Conservation (phyloP, 1,140 invertebrate species). For the Lysiphlebus fabarum region DNA sequence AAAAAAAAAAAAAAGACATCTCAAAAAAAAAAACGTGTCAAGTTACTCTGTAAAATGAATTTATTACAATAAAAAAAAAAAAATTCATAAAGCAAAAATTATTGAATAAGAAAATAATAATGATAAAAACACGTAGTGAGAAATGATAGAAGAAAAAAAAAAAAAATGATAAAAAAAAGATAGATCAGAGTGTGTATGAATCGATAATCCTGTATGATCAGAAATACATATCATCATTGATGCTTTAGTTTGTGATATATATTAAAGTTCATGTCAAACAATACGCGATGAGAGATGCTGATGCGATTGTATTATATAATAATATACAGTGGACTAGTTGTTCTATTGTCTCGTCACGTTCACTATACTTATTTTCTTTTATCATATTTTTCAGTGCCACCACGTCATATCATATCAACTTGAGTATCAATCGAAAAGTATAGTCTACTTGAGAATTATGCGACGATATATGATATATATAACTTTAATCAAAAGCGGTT, state of each 20-base stretch:
- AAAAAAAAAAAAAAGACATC: too few relatives aligned
- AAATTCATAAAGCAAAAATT: too few relatives aligned
- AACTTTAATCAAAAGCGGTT: too few relatives aligned
- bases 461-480: too few relatives aligned
- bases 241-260: constrained; percentile 40
- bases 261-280: constrained; percentile 52
- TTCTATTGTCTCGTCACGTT: constrained; percentile 58
- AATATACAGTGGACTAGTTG: constrained; percentile 42
- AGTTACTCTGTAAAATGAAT: too few relatives aligned
- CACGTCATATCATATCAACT: constrained; percentile 46
- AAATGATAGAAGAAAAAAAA: not conserved
- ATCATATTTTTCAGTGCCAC: constrained; percentile 51
- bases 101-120: too few relatives aligned
- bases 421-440: constrained; percentile 56
- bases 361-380: constrained; percentile 53
- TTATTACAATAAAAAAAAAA: too few relatives aligned
- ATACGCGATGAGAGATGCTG: constrained; percentile 53
- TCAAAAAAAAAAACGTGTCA: too few relatives aligned
- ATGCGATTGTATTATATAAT: constrained; percentile 57
- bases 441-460: too few relatives aligned
- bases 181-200: too few relatives aligned
- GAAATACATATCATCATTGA: constrained; percentile 27
- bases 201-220: constrained; percentile 22
- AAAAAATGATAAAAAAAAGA: not conserved
- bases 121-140: too few relatives aligned